A percentile compares a stretch with the other conserved stretches of the same genome.
These are phyloP conservation scores for Hexactinellida sp. DNA, from an alignment of 37 sponge, comb jelly and placozoan genomes.

Conservation along the genomic window DNA sequence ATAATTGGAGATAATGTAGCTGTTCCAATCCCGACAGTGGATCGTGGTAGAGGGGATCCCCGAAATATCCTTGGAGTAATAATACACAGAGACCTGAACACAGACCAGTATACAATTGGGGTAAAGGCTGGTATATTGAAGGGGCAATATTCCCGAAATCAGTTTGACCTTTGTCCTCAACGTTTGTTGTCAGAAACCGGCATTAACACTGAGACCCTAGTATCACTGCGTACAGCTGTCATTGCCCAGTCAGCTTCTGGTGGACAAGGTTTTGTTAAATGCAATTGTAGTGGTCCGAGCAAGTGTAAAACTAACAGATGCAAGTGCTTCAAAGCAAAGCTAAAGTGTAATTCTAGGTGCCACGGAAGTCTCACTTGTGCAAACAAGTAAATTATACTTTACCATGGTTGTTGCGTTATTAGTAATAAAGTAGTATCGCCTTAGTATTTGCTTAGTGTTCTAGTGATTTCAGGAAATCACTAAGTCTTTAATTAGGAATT, in stretches of 20 bases:
- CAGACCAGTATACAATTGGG: constrained; percentile 15
- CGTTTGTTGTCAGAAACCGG: background rate
- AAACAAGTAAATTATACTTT: background rate
- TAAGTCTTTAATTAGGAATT: background rate
- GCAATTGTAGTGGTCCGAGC: constrained; percentile 13
- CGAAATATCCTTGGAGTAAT: constrained; percentile 12
- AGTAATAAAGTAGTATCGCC: background rate
- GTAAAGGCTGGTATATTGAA: background rate
- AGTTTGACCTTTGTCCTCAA: constrained; percentile 19
- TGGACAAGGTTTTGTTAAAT: constrained; percentile 4
- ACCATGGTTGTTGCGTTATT: background rate
- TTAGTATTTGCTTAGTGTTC: background rate
- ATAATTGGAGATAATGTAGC: background rate
- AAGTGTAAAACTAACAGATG: background rate
- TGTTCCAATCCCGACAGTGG: constrained; percentile 6
- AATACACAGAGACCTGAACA: background rate
- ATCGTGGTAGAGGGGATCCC: background rate
- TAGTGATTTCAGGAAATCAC: background rate
- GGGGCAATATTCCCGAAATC: background rate
- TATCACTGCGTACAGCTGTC: constrained; percentile 5
- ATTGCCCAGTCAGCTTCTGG: constrained; percentile 16
- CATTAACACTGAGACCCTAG: background rate
- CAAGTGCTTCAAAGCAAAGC: background rate
- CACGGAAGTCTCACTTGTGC: constrained; percentile 16
- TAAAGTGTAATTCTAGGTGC: constrained; percentile 5